phyloP scores from a whole-genome alignment of 2,888 invertebrate species.

The Lepidochrysops patricia region DNA sequence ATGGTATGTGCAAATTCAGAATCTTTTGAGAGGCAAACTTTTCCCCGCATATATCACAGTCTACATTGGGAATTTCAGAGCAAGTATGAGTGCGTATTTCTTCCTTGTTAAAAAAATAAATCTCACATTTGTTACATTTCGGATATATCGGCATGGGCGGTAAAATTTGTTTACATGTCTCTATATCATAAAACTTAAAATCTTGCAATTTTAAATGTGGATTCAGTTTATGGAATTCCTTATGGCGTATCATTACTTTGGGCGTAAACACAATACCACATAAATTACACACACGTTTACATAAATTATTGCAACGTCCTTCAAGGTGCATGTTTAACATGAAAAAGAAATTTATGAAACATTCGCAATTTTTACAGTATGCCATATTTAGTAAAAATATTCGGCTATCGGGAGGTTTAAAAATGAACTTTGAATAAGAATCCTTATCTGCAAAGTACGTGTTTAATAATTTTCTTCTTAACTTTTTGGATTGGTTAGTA shows the following conservation, averaged over 20 bases:
- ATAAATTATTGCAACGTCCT: slow-evolving; percentile 32
- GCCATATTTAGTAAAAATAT: slow-evolving; percentile 18
- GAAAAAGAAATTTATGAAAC: slow-evolving; percentile 33
- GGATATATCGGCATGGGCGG: slow-evolving; percentile 49
- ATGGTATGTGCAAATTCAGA: slow-evolving; percentile 45
- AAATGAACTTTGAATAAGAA: neutral
- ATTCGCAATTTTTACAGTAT: slow-evolving; percentile 44
- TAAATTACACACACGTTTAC: slow-evolving; percentile 34
- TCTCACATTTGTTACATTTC: slow-evolving; percentile 39
- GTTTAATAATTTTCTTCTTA: neutral
- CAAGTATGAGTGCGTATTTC: slow-evolving; percentile 37
- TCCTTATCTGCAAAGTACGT: neutral
- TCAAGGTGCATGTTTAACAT: slow-evolving; percentile 33
- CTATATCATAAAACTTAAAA: slow-evolving; percentile 43
- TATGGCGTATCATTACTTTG: slow-evolving; percentile 34
- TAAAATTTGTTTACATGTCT: slow-evolving; percentile 32
- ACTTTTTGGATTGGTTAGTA: neutral
- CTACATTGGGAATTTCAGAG: slow-evolving; percentile 31
- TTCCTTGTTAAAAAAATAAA: slow-evolving; percentile 39
- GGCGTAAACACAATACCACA: slow-evolving; percentile 46
- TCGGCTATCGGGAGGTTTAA: neutral
- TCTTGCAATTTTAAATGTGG: slow-evolving; percentile 37
- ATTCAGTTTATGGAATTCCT: slow-evolving; percentile 33
- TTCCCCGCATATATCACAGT: slow-evolving; percentile 41
- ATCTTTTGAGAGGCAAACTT: slow-evolving; percentile 37